Base-by-base conservation (phyloP, 1,140 invertebrate genomes). In the Neuroterus valhalla region DNA sequence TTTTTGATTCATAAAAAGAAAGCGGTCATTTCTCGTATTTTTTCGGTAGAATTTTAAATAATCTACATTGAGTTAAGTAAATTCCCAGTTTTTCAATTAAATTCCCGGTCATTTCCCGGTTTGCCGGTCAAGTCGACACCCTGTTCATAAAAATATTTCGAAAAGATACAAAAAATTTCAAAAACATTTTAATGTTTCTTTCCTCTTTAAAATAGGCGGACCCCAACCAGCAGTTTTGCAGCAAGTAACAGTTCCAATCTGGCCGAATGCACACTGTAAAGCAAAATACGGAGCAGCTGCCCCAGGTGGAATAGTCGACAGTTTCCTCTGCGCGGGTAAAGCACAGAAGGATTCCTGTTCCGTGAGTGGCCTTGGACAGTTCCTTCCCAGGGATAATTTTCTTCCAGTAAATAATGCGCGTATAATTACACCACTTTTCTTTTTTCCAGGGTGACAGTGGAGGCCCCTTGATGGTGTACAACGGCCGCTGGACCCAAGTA, bases 291-390 rank as follows among this genome's bases (percentile, higher is more conserved):
- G 96, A n/a, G 87, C 90, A 15, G 95, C 95, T 3, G 96, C 96
- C 15, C 96, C 96, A 0, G 96, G 96, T 17, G 96, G 96, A 10
- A 97, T 97, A 45, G 94, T 96, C 2, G 94, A 96, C 2, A 94
- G 95, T 81, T 96, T 97, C 92, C 87, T 98, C 1, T 98, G 96
- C 85, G 96, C 96, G 43, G 96, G 96, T 2, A 92, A 93, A 89
- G 93, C 93, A 12, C 92, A 93, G 66, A 95, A 93, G 89, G 97
- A 98, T 88, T 96, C 96, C 14, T 97, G 96, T 85, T 96, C 95
- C 89, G 96, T 97, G 92, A 93, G 94, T 48, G 31, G 31, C 8
- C 31, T 38, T 38, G 6, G 31, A 10, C 31, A 38, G 1, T 38
- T 38, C 8, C 70, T 79, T 43, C 0, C 45, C 23, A 62, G 10